Evolutionary conservation across 2,113 vertebrate species (phyloP).

Genomic region (Ammospiza caudacuta): DNA sequence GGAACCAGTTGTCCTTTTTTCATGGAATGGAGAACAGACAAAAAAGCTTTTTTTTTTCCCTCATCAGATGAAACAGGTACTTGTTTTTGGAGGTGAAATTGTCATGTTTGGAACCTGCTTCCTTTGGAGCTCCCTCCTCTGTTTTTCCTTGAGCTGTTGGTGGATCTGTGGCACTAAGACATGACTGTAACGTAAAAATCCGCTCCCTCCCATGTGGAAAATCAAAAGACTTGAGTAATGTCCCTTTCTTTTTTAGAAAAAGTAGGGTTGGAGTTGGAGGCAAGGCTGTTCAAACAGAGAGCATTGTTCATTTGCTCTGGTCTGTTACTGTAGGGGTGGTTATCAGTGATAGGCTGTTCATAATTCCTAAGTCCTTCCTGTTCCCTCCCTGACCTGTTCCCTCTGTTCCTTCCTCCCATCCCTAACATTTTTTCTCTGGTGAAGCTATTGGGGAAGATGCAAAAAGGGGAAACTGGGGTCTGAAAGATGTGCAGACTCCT

Average conservation of each 20-base stretch:
- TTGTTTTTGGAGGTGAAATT: not conserved
- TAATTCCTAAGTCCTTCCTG: not conserved
- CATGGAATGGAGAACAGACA: not conserved
- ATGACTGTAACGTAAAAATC: not conserved
- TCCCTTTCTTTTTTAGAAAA: not conserved
- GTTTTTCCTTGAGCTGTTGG: not conserved
- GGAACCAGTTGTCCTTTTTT: not conserved
- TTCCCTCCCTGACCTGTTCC: not conserved
- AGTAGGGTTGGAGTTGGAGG: not conserved
- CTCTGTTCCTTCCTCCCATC: not conserved
- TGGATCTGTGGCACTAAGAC: not conserved
- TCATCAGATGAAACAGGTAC: not conserved
- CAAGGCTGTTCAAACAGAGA: not conserved
- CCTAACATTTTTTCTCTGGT: not conserved
- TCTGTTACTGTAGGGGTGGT: not conserved
- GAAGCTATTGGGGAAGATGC: not conserved
- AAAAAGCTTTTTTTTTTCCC: not conserved
- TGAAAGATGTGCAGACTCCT: not conserved
- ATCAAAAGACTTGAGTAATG: not conserved
- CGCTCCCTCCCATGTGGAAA: not conserved
- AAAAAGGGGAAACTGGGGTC: not conserved
- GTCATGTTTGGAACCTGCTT: not conserved
- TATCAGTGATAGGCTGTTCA: not conserved
- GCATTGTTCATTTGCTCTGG: not conserved
- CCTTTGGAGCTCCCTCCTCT: not conserved